These are phyloP conservation scores for Gasteruption jaculator DNA, from an alignment of 2,888 invertebrate genomes.

Conservation along the genomic window DNA sequence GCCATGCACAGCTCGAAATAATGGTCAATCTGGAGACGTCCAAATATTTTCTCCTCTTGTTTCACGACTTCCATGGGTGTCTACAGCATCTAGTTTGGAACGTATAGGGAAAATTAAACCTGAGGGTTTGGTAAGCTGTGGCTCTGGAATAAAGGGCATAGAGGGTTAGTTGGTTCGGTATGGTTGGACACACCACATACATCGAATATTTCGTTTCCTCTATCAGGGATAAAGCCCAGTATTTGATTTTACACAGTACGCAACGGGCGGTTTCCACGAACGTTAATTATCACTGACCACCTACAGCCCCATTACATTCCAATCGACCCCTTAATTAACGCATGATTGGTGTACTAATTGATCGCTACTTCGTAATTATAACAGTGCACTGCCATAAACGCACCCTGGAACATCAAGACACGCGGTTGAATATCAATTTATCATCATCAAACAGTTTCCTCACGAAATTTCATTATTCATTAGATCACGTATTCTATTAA, in stretches of 20 bases:
- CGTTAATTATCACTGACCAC: constrained; percentile 51
- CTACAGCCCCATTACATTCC: constrained; percentile 51
- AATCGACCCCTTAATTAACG: constrained; percentile 52
- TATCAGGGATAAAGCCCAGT: constrained; percentile 29
- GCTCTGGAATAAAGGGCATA: no score
- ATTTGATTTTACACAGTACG: constrained; percentile 50
- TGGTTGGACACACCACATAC: no score
- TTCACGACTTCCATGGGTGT: no score
- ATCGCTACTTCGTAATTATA: constrained; percentile 52
- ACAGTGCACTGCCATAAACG: constrained; percentile 42
- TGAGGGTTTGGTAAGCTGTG: no score
- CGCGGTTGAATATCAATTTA: constrained; percentile 31
- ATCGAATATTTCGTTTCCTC: constrained; percentile 46
- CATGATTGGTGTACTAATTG: constrained; percentile 52
- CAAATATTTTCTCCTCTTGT: no score
- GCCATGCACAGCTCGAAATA: no score
- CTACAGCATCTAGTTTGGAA: no score
- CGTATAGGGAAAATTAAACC: no score
- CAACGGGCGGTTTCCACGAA: constrained; percentile 45
- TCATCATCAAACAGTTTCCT: neutral
- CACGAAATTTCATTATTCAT: no score
- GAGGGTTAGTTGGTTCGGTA: no score
- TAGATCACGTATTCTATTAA: no score
- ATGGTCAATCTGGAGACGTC: no score
- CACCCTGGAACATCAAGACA: constrained; percentile 31